Evolutionary conservation across 2,888 invertebrate genomes (phyloP).

Genomic region (Anarsia innoxiella): DNA sequence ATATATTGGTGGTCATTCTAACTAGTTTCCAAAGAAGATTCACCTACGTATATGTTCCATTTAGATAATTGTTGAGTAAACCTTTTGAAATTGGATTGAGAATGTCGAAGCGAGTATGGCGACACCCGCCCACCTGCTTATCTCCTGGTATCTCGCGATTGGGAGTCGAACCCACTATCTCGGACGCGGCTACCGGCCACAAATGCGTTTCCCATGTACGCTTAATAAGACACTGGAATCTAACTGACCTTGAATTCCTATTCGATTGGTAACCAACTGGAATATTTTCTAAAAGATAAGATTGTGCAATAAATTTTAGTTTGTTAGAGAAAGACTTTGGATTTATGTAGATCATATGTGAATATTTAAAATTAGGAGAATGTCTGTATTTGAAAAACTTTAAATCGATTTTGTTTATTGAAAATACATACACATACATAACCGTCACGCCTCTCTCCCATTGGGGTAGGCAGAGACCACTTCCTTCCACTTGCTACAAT

Average conservation of each 20-base stretch:
- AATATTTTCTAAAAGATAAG: slow-evolving; percentile 5
- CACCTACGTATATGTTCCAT: slow-evolving; percentile 6
- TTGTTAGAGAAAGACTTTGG: neutral
- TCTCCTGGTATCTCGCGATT: slow-evolving; percentile 42
- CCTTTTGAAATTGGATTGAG: slow-evolving; percentile 4
- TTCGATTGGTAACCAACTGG: slow-evolving; percentile 4
- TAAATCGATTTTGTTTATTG: no score
- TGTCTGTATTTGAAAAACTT: no score
- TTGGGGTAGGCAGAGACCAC: no score
- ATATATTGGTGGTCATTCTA: no score
- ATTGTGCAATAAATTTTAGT: neutral
- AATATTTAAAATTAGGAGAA: no score
- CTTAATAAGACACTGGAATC: slow-evolving; percentile 45
- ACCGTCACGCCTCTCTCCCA: no score
- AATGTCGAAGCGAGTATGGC: slow-evolving; percentile 18
- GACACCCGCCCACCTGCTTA: slow-evolving; percentile 45
- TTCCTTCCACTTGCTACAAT: no score
- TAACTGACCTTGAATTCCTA: slow-evolving; percentile 21
- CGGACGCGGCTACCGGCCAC: slow-evolving; percentile 44
- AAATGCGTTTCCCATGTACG: slow-evolving; percentile 70
- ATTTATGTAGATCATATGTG: no score
- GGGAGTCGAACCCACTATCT: slow-evolving; percentile 42
- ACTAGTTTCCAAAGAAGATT: no score
- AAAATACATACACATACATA: no score
- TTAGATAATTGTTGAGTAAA: slow-evolving; percentile 10